Conservation (phyloP, 23 tunicate species). For the Styela plicata region DNA sequence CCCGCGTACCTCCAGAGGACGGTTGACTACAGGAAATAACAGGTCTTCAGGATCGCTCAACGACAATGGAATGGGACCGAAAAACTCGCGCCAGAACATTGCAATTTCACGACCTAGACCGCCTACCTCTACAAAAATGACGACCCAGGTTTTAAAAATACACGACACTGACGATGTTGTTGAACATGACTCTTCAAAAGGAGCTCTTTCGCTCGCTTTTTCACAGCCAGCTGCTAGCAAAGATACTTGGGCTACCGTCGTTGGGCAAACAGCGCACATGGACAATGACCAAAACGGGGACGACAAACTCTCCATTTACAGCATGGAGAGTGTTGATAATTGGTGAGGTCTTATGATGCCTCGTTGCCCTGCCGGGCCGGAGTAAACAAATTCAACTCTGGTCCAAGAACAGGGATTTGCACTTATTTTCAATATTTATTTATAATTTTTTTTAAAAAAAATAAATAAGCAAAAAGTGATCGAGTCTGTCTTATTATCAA, state of each 20-base stretch:
- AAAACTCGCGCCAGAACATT: no score
- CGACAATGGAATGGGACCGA: no score
- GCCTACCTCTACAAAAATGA: background rate
- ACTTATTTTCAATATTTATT: no score
- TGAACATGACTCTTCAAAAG: background rate
- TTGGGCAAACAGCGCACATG: background rate
- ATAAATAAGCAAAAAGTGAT: no score
- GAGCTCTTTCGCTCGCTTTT: background rate
- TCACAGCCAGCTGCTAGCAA: background rate
- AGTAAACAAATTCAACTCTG: no score
- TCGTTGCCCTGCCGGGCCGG: background rate
- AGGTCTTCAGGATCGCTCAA: background rate
- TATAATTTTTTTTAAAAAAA: no score
- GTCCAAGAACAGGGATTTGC: no score
- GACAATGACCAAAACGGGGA: background rate
- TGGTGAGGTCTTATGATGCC: background rate
- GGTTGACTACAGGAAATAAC: background rate
- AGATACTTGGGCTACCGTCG: background rate
- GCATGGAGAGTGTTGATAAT: background rate
- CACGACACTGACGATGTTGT: background rate
- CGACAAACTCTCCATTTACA: background rate
- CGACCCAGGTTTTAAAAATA: background rate
- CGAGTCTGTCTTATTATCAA: no score
- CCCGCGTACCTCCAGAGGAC: background rate
- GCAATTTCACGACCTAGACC: background rate